These are phyloP conservation scores for Musca vetustissima DNA, from an alignment of 1,140 invertebrate species.

Conservation along the genomic window DNA sequence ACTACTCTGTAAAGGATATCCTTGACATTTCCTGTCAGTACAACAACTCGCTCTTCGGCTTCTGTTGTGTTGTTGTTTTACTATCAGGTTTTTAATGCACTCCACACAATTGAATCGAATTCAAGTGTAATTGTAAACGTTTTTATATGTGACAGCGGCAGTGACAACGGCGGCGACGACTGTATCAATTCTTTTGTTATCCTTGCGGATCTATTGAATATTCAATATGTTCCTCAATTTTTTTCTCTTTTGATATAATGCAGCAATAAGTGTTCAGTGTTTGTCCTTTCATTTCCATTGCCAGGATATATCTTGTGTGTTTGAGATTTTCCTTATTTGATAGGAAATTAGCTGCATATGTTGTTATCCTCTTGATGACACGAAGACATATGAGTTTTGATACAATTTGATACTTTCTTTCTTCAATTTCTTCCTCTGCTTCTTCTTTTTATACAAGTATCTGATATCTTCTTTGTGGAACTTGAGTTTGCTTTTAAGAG, in stretches of 20 bases:
- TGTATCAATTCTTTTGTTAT: too few relatives aligned
- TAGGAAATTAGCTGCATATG: slow-evolving; percentile 25
- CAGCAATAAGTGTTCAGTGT: too few relatives aligned
- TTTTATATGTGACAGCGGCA: too few relatives aligned
- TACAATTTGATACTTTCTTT: slow-evolving; percentile 24
- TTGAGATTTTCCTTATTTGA: slow-evolving; percentile 15
- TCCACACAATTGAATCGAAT: slow-evolving; percentile 14
- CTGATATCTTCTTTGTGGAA: background rate
- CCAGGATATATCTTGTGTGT: background rate
- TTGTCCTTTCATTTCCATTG: background rate
- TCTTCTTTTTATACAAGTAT: background rate
- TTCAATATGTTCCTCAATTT: too few relatives aligned
- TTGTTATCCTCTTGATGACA: slow-evolving; percentile 6
- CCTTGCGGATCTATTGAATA: too few relatives aligned
- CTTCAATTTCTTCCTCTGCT: background rate
- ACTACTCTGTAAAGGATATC: slow-evolving; percentile 26
- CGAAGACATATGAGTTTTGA: background rate
- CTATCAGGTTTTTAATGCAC: slow-evolving; percentile 9
- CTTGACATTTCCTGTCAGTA: slow-evolving; percentile 28
- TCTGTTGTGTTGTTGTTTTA: background rate
- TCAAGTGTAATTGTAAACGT: slow-evolving; percentile 23
- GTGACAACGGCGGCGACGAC: too few relatives aligned
- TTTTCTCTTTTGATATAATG: too few relatives aligned
- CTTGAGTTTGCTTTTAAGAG: background rate
- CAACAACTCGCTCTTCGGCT: too few relatives aligned